Percentiles rank a stretch among this genome's conserved stretches.
These are phyloP conservation scores for Lepisosteus oculatus DNA, from an alignment of 2,113 vertebrate genomes.

Conservation along the genomic window DNA sequence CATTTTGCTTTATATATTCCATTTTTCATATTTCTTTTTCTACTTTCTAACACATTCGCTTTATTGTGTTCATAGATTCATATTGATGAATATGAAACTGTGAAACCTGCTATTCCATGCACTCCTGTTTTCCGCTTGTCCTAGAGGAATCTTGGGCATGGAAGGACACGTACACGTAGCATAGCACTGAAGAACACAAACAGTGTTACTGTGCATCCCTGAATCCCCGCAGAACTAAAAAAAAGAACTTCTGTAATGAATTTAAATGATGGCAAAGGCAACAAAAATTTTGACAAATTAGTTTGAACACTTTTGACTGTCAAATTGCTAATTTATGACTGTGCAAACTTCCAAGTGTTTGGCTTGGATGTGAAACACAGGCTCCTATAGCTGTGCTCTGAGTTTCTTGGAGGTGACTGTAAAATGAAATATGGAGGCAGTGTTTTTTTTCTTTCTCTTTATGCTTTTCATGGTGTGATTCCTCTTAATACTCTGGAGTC, in stretches of 20 bases:
- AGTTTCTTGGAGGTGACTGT: conserved; percentile 48
- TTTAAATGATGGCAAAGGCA: conserved; percentile 54
- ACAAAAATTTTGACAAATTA: conserved; percentile 65
- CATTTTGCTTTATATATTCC: no score
- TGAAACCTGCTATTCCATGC: no score
- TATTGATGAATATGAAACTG: no score
- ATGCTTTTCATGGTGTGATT: conserved; percentile 61
- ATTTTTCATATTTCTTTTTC: no score
- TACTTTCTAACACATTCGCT: no score
- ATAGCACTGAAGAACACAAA: conserved; percentile 6
- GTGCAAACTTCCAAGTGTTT: conserved; percentile 72
- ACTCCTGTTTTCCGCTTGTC: no score
- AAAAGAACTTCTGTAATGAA: conserved; percentile 56
- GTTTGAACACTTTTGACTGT: conserved; percentile 73
- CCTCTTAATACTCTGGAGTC: conserved; percentile 70
- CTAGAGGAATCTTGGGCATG: no score
- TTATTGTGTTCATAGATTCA: no score
- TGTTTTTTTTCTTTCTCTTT: conserved; percentile 61
- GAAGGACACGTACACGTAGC: no score
- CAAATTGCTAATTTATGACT: conserved; percentile 69
- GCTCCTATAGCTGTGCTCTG: conserved; percentile 52
- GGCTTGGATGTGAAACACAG: conserved; percentile 67
- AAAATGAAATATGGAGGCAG: conserved; percentile 65
- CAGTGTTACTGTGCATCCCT: conserved; percentile 16
- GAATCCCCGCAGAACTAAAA: conserved; percentile 25